A percentile compares a stretch with the other conserved stretches of the same genome.
Evolutionary conservation across 2,888 invertebrate genomes (phyloP).

Genomic region (Clistopyga incitator): DNA sequence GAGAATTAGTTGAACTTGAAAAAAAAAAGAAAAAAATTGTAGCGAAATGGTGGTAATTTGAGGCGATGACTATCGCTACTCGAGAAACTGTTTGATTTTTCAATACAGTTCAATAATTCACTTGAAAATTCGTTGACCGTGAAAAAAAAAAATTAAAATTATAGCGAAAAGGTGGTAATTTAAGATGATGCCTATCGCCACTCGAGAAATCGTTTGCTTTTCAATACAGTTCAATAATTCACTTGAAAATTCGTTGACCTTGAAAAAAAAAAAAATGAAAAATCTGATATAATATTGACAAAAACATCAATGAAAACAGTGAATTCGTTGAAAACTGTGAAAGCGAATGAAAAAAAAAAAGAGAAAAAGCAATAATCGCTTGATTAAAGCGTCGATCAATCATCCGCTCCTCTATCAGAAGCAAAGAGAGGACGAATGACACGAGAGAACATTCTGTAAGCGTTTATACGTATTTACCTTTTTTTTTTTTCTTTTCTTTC

Average conservation of each 20-base stretch:
- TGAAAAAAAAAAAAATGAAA: not conserved
- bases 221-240: too few relatives aligned
- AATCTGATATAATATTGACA: not conserved
- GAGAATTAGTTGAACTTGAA: too few relatives aligned
- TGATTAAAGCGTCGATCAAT: constrained; percentile 39
- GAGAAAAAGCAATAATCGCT: constrained; percentile 10
- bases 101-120: too few relatives aligned
- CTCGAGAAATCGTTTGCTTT: not conserved
- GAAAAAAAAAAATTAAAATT: not conserved
- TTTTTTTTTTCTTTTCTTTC: constrained; percentile 22
- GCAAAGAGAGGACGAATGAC: constrained; percentile 34
- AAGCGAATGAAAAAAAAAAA: too few relatives aligned
- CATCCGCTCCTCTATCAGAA: not conserved
- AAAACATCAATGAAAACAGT: not conserved
- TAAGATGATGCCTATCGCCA: not conserved
- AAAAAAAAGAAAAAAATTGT: not conserved
- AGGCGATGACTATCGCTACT: not conserved
- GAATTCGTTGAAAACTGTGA: not conserved
- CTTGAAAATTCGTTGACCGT: too few relatives aligned
- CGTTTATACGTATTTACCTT: constrained; percentile 19
- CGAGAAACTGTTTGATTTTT: not conserved
- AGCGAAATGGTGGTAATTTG: not conserved
- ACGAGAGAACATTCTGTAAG: constrained; percentile 57
- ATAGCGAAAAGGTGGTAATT: not conserved
- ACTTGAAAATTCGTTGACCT: too few relatives aligned